Base-by-base conservation (phyloP, 2,888 invertebrate species). In the Allygus modestus region DNA sequence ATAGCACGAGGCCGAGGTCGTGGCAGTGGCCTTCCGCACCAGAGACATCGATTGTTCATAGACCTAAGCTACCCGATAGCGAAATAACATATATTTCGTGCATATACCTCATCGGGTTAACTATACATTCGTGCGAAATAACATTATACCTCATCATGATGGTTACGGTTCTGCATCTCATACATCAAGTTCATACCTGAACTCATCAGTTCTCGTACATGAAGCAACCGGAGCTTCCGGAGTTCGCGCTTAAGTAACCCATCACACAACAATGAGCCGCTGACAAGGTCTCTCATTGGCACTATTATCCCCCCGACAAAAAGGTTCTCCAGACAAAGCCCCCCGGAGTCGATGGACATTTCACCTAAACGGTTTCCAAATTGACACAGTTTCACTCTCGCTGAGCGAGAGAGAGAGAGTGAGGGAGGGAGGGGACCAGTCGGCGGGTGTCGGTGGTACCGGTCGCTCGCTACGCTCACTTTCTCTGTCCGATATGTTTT, bases 211-310 rank as follows among this genome's bases (percentile, higher is more conserved):
- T n/a, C n/a, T n/a, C n/a, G n/a, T n/a, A 54, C 54, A 23, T 23
- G 20, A 31, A 26, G 26, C 65, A 26, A 65, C 65, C 31, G 65
- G 1, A 9, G 28, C 31, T 65, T 26, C 65, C 31, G 65, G 17
- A 31, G 23, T 17, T 28, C 28, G 65, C 31, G 11, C 7, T 65
- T 65, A 28, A 65, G 65, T 65, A 65, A 65, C 28, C 31, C 65
- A 31, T 65, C 65, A 31, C 20, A 11, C 28, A 31, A 65, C 65
- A 65, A 65, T 20, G 58, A 31, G 65, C 0, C 31, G 65, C 28
- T 65, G 65, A 65, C 65, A 65, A 65, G 65, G 65, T 65, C 65
- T 15, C 65, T 65, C 65, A 65, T 65, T 28, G 65, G 65, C 26
- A 28, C 65, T 28, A 65, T 65, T 65, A 26, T 28, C 2, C 51